Conservation (phyloP, 2,797 vertebrate genomes). For the Nyctibius grandis region DNA sequence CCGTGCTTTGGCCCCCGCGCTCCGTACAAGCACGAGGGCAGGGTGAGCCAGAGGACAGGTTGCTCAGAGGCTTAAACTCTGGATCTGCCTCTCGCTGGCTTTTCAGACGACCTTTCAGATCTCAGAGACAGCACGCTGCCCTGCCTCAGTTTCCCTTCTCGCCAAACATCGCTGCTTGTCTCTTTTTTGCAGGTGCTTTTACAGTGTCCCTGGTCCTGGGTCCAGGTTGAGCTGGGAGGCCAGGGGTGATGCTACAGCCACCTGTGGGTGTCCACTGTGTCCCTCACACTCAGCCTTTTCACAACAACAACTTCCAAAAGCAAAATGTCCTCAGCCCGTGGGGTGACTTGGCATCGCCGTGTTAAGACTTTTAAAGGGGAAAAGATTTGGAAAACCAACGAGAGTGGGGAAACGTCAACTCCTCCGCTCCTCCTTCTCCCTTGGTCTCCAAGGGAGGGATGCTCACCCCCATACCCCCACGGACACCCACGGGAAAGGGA, state of each 20-base stretch:
- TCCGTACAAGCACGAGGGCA: not conserved
- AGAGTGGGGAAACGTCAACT: not conserved
- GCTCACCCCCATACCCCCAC: not conserved
- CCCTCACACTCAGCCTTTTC: not conserved
- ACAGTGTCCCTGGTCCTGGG: fast-evolving
- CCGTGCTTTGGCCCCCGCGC: not conserved
- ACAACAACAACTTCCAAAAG: not conserved
- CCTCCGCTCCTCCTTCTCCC: not conserved
- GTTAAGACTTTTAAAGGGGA: not conserved
- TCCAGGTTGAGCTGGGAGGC: not conserved
- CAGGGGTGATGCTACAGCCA: not conserved
- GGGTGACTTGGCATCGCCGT: not conserved
- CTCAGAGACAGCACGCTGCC: not conserved
- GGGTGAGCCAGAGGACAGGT: constrained; percentile 62
- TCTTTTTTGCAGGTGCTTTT: not conserved
- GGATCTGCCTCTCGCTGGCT: not conserved
- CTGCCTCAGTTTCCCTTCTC: constrained; percentile 8
- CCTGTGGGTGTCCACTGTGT: fast-evolving
- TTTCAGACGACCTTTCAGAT: not conserved
- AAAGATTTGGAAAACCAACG: not conserved
- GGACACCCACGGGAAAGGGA: not conserved
- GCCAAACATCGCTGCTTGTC: not conserved
- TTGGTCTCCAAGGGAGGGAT: fast-evolving
- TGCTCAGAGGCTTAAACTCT: constrained; percentile 20
- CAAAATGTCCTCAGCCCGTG: not conserved